Percentiles rank a stretch among this genome's conserved stretches.
Evolutionary conservation across 1,140 invertebrate genomes (phyloP).

Genomic region (Pomacea maculata): DNA sequence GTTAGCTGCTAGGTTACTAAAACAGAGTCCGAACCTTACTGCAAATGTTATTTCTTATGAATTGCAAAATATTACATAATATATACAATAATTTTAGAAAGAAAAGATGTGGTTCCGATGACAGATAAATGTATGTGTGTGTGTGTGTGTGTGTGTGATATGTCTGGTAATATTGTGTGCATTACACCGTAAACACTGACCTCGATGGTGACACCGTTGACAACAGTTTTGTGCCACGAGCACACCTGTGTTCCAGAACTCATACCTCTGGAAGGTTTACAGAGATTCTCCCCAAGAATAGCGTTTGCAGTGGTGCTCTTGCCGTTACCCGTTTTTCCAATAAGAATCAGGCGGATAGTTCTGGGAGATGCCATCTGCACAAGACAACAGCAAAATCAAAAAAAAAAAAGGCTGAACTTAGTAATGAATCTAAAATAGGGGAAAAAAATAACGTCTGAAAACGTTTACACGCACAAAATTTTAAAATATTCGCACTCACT

Average conservation of each 20-base stretch:
- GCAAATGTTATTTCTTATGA: too few species aligned
- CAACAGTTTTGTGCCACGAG: neutral
- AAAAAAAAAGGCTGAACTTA: too few species aligned
- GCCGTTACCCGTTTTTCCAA: constrained; percentile 37
- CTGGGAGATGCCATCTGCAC: neutral
- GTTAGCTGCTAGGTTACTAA: too few species aligned
- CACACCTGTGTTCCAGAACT: neutral
- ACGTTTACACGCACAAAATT: neutral
- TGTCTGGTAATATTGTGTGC: neutral
- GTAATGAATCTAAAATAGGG: neutral
- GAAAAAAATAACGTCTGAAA: neutral
- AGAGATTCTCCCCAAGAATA: constrained; percentile 25
- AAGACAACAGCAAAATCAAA: neutral
- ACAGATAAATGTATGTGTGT: neutral
- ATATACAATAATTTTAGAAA: too few species aligned
- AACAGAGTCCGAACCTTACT: too few species aligned
- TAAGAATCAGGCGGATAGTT: neutral
- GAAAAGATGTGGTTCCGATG: neutral
- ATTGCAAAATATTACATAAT: too few species aligned
- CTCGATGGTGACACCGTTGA: neutral
- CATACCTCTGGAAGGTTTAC: constrained; percentile 6
- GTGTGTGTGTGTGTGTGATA: neutral
- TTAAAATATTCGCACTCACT: neutral
- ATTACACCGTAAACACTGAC: too few species aligned
- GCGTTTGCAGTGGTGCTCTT: constrained; percentile 39